phyloP scores from a whole-genome alignment of 1,140 invertebrate genomes.

The Idris sp. region DNA sequence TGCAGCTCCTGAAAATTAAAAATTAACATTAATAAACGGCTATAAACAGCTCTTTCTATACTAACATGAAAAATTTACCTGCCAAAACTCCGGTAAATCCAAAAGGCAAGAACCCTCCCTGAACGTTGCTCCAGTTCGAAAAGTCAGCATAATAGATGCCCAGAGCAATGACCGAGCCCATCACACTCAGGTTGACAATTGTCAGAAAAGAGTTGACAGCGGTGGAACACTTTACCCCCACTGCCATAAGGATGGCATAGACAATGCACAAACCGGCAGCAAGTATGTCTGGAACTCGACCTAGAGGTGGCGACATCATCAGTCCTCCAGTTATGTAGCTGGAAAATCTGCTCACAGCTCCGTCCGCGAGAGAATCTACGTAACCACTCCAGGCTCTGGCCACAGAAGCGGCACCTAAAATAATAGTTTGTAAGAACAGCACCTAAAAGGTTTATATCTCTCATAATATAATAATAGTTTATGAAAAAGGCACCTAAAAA shows the following conservation, averaged over 20 bases:
- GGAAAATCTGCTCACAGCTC: constrained; percentile 89
- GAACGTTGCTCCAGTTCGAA: constrained; percentile 86
- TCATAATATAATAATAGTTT: too few species aligned
- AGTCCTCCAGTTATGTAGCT: constrained; percentile 82
- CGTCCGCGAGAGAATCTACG: constrained; percentile 89
- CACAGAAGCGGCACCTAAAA: constrained; percentile 90
- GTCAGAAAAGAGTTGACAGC: constrained; percentile 90
- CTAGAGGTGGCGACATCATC: constrained; percentile 82
- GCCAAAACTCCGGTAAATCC: constrained; percentile 87
- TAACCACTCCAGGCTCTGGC: constrained; percentile 96
- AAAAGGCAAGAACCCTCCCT: constrained; percentile 88
- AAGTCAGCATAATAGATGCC: constrained; percentile 89
- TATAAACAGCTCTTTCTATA: too few species aligned
- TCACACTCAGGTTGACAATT: constrained; percentile 86
- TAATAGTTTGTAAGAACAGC: too few species aligned
- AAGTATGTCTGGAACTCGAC: constrained; percentile 90
- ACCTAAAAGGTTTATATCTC: too few species aligned
- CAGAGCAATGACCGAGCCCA: constrained; percentile 85
- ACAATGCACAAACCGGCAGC: constrained; percentile 86
- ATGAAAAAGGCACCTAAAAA: too few species aligned
- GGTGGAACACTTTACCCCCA: constrained; percentile 92
- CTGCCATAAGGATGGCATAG: constrained; percentile 84
- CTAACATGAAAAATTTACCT: too few species aligned
- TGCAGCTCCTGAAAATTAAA: constrained; percentile 83
- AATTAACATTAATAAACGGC: constrained; percentile 8